Conservation (phyloP, 2,888 invertebrate species). For the Acronicta alni region DNA sequence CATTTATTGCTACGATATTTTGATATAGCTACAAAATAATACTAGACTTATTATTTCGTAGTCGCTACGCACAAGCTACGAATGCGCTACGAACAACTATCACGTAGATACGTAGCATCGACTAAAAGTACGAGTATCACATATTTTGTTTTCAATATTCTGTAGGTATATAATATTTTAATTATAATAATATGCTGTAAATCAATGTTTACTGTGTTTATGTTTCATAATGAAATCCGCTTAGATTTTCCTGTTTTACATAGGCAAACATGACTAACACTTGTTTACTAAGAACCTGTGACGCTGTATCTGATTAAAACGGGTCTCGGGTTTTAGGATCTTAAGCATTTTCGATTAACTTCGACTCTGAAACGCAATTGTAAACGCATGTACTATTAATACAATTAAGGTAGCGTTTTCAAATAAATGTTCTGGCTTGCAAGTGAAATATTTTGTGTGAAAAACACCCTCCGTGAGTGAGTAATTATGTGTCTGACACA, state of each 20-base stretch:
- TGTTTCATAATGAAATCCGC: slow-evolving; percentile 17
- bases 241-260: slow-evolving; percentile 13
- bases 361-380: background rate
- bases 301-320: slow-evolving; percentile 7
- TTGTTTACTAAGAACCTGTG: slow-evolving; percentile 8
- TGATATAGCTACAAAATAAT: slow-evolving; percentile 15
- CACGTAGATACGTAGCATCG: slow-evolving; percentile 2
- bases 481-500: slow-evolving; percentile 49
- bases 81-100: too few relatives aligned
- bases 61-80: slow-evolving; percentile 9
- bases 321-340: background rate
- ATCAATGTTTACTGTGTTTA: slow-evolving; percentile 11
- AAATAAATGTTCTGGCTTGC: slow-evolving; percentile 21
- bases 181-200: slow-evolving; percentile 7
- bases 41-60: slow-evolving; percentile 24
- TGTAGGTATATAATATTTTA: background rate
- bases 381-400: slow-evolving; percentile 16
- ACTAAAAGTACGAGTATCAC: slow-evolving; percentile 2
- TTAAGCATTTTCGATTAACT: background rate
- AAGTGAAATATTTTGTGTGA: slow-evolving; percentile 28
- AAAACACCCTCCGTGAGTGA: slow-evolving; percentile 27
- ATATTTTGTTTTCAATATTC: background rate
- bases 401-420: slow-evolving; percentile 21
- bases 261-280: slow-evolving; percentile 10
- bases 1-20: slow-evolving; percentile 34